phyloP scores from a whole-genome alignment of 2,888 invertebrate species.

The Azorinus chamasolen region DNA sequence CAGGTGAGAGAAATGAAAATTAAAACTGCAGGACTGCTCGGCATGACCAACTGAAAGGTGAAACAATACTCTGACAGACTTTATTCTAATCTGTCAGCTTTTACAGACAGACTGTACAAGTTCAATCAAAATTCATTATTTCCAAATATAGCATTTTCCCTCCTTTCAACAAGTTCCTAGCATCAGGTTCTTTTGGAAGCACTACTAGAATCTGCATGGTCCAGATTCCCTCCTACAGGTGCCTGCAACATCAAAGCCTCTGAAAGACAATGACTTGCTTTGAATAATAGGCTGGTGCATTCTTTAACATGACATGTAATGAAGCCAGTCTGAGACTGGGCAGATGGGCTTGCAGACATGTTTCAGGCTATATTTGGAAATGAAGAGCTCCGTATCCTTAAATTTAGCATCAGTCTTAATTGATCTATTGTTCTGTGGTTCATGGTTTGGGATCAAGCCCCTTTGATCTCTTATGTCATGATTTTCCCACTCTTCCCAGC shows the following conservation, averaged over 20 bases:
- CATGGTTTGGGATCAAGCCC: slow-evolving; percentile 8
- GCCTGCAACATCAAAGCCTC: slow-evolving; percentile 33
- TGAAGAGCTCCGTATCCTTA: slow-evolving; percentile 25
- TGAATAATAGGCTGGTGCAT: background rate
- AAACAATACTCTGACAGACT: too few species aligned
- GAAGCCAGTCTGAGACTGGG: slow-evolving; percentile 40
- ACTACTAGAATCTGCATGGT: background rate
- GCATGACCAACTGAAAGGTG: too few species aligned
- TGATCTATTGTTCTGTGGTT: slow-evolving; percentile 25
- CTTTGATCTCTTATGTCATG: slow-evolving; percentile 58
- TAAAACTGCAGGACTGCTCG: too few species aligned
- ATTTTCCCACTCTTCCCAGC: slow-evolving; percentile 45
- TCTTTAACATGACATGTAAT: slow-evolving; percentile 25
- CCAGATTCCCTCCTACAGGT: slow-evolving; percentile 12
- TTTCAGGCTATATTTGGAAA: slow-evolving; percentile 28
- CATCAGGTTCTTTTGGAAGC: background rate
- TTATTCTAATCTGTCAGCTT: too few species aligned
- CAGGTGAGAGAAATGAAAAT: too few species aligned
- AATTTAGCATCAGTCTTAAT: slow-evolving; percentile 34
- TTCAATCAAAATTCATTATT: background rate
- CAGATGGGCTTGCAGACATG: slow-evolving; percentile 43
- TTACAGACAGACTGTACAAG: slow-evolving; percentile 6
- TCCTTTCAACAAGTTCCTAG: slow-evolving; percentile 9
- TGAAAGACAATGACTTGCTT: slow-evolving; percentile 12
- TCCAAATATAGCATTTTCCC: slow-evolving; percentile 9